Percentiles rank a stretch among this genome's conserved stretches.
These are phyloP conservation scores for Calliopum simillimum DNA, from an alignment of 2,888 invertebrate species.

Conservation along the genomic window DNA sequence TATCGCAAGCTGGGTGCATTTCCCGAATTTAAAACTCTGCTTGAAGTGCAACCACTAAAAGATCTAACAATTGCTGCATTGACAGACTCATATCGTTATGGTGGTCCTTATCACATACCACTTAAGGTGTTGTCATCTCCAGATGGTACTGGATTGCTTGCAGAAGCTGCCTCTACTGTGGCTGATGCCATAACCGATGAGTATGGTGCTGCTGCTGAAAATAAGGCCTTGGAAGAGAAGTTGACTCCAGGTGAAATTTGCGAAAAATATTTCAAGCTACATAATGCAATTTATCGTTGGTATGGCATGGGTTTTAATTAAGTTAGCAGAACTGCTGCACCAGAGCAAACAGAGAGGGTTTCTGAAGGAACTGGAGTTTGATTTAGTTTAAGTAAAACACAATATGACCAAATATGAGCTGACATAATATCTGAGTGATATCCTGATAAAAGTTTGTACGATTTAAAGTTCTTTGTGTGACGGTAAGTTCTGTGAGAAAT, in stretches of 20 bases:
- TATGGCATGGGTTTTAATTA: constrained; percentile 97
- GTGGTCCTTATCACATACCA: constrained; percentile 66
- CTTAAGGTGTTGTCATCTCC: constrained; percentile 64
- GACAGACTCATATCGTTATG: constrained; percentile 69
- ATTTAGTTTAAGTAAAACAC: too few species aligned
- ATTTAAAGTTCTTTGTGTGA: too few species aligned
- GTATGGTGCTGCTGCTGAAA: constrained; percentile 99
- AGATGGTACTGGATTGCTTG: constrained; percentile 56
- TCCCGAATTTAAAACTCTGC: constrained; percentile 71
- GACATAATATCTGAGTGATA: too few species aligned
- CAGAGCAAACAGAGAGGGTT: constrained; percentile 89
- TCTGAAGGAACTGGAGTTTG: constrained; percentile 4
- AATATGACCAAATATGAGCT: too few species aligned
- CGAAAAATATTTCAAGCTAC: constrained; percentile 95
- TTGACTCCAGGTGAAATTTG: constrained; percentile 91
- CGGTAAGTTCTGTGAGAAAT: too few species aligned
- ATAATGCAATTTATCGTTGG: constrained; percentile 95
- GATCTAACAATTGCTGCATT: constrained; percentile 61
- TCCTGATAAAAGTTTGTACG: too few species aligned
- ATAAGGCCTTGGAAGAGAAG: constrained; percentile 95
- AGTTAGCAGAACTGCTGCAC: constrained; percentile 96
- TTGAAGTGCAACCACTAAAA: constrained; percentile 62
- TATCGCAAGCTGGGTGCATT: constrained; percentile 70
- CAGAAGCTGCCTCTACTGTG: constrained; percentile 67
- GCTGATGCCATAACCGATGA: constrained; percentile 79